Base-by-base conservation (phyloP, 2,113 vertebrate species). In the Cavia porcellus region DNA sequence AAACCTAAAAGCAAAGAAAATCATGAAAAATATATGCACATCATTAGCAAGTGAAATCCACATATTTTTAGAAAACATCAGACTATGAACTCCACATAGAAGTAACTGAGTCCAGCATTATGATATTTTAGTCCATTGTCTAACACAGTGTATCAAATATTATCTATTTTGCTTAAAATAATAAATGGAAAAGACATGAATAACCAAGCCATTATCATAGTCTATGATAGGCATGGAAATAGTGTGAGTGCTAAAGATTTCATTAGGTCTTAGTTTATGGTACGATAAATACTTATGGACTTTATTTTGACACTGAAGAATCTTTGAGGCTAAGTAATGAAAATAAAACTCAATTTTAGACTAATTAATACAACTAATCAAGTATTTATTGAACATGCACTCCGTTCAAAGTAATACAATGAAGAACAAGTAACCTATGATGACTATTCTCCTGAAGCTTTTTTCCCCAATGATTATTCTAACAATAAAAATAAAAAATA, bases 201-300 rank as follows among this genome's bases (percentile, higher is more conserved):
- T 59, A 61, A 15, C 2, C 55, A 15, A 61, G 20, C 3, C 38
- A 42, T 0, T n/a, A 0, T 9, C 57, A 12, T 13, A 85, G 3
- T 68, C 12, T 59, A 0, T 42, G 30, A 32, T 22, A 15, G 20
- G 10, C 50, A n/a, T 50, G 2, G 22, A 81, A 6, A 3, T 52
- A 70, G 9, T 22, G 1, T 80, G 30, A 2, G 35, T 74, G 72
- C 0, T 32, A 24, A 89, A 66, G 12, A 61, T 68, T 68, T 32
- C 20, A 30, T 4, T 64, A 4, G 25, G 17, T 74, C 74, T 57
- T 57, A 24, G 4, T 83, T 77, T 38, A 7, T 35, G 17, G 30
- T 20, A 19, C 25, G n/a, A n/a, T 47, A 80, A 79, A 9, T 7
- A 20, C 5, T 79, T 14, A 50, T 10, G 17, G 9, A 62, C 0